Evolutionary conservation across 2,888 invertebrate genomes (phyloP), one percentile per base, ranked within the genome.

Genomic region (Conomelus anceps): DNA sequence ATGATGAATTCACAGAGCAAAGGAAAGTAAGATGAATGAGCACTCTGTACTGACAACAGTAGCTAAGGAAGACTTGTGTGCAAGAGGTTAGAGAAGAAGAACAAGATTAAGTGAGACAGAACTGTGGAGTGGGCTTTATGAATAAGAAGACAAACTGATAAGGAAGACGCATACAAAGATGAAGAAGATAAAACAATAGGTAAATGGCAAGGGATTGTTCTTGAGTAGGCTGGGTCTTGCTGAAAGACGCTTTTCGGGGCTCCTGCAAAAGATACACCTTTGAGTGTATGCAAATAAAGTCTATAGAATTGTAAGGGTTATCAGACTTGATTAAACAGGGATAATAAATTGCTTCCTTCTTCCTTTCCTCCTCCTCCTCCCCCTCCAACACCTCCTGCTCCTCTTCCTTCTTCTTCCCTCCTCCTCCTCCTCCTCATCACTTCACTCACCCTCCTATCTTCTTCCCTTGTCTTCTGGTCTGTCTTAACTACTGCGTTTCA

Each of bases 241-340:
- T 63, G 63, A 63, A 63, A 63, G 63, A 63, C 63, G 63, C 63
- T 34, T 34, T n/a, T n/a, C n/a, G n/a, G n/a, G n/a, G n/a, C n/a
- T n/a, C n/a, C 34, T 34, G 63, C 63, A 22, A 17, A 23, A 86
- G 86, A 86, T 86, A 23, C n/a, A 86, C 86, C 86, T 86, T 86
- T 86, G 86, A 86, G 86, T 22, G 86, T 86, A 86, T 86, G 86
- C 86, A 86, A 86, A 86, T 86, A 86, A 86, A 86, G 86, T 86
- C 23, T 86, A 86, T 24, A 24, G 86, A 86, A 86, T 20, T 24
- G 86, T 86, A n/a, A 26, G 86, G 86, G 86, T 86, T 86, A 86
- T 86, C 86, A 86, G 86, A 24, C 23, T 86, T 86, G 86, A 86
- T 86, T 86, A 86, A 86, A 86, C 86, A 86, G 7, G 22, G 86